These are phyloP conservation scores for Cinara cedri DNA, from an alignment of 2,888 invertebrate species.

Conservation along the genomic window DNA sequence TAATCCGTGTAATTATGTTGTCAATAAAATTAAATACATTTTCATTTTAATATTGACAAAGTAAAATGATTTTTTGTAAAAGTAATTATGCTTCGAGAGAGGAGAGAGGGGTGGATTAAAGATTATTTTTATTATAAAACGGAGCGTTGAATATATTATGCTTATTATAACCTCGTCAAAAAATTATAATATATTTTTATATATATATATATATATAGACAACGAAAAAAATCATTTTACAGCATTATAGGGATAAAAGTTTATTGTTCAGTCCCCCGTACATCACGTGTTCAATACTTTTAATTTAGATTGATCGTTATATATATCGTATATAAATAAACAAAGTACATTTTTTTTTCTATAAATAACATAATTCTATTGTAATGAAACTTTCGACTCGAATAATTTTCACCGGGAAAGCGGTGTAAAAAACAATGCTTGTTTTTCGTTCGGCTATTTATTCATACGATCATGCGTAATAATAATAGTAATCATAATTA, in stretches of 20 bases:
- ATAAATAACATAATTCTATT: neutral
- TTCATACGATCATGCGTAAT: too few relatives aligned
- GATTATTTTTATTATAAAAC: neutral
- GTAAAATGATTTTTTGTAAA: too few relatives aligned
- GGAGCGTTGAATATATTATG: neutral
- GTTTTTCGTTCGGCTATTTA: too few relatives aligned
- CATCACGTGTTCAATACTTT: conserved; percentile 35
- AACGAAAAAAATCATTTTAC: conserved; percentile 5
- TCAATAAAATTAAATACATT: too few relatives aligned
- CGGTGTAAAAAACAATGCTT: too few relatives aligned
- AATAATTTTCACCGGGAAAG: neutral
- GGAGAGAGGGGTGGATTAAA: too few relatives aligned
- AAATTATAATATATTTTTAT: neutral
- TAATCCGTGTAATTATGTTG: too few relatives aligned
- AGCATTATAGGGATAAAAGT: conserved; percentile 15
- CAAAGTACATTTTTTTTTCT: neutral
- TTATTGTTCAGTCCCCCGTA: too few relatives aligned
- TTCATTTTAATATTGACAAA: too few relatives aligned
- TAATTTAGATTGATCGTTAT: conserved; percentile 13
- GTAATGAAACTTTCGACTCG: neutral
- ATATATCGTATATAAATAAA: neutral
- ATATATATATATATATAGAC: too few relatives aligned
- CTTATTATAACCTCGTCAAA: conserved; percentile 34
- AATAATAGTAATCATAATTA: too few relatives aligned
- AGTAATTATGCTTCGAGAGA: too few relatives aligned